Percentiles rank a stretch among this genome's conserved stretches.
phyloP scores from a whole-genome alignment of 2,797 vertebrate species.

The Sus cebifrons region DNA sequence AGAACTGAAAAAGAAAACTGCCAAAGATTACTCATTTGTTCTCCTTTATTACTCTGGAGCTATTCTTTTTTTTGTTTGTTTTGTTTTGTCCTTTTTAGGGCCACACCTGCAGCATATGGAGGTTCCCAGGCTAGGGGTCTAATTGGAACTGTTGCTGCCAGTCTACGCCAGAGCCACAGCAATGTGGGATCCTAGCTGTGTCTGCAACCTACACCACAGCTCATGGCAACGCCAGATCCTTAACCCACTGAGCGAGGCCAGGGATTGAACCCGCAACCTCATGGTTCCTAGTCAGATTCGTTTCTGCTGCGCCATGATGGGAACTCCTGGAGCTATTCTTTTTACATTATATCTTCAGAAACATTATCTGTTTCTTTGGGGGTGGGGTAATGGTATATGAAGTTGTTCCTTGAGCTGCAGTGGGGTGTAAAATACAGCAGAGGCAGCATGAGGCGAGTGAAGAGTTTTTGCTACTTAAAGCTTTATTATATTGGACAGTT shows the following conservation, averaged over 20 bases:
- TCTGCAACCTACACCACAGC: no score
- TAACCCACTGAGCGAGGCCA: no score
- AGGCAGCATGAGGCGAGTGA: neutral
- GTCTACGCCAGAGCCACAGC: no score
- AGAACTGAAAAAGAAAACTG: constrained; percentile 24
- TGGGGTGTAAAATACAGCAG: constrained; percentile 37
- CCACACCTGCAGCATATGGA: no score
- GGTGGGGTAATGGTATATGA: neutral
- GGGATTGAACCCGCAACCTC: no score
- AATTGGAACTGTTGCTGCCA: no score
- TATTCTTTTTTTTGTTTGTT: neutral
- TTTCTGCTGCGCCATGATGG: no score
- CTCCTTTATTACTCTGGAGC: neutral
- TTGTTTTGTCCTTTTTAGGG: no score
- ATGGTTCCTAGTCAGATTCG: no score
- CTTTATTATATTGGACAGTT: neutral
- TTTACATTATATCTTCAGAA: constrained; percentile 35
- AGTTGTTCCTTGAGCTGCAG: constrained; percentile 28
- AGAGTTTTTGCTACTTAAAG: constrained; percentile 17
- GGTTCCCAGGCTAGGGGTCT: no score
- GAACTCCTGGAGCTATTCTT: neutral
- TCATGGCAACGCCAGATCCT: no score
- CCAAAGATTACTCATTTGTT: constrained; percentile 39
- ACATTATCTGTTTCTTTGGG: neutral
- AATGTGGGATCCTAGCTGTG: no score